Evolutionary conservation across 2,888 invertebrate genomes (phyloP), one percentile per base, ranked within the genome.

Genomic region (Loripinus fragilis): DNA sequence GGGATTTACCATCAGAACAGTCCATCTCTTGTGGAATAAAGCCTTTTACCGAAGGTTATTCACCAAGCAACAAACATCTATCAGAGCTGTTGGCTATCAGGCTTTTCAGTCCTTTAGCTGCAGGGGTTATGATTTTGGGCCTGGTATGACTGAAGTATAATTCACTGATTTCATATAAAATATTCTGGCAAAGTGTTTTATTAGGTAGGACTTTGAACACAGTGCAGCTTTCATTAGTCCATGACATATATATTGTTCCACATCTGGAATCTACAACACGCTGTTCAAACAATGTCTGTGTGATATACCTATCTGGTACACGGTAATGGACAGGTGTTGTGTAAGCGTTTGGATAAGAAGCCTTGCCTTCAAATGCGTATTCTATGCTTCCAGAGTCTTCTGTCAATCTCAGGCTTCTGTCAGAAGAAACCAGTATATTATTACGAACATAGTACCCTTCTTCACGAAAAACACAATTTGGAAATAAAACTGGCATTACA

Each of bases 321-420:
- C 17, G 23, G 41, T 71, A 55, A 23, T 71, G 70, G n/a, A 71
- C 20, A 12, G 33, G 41, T 35, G 35, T 50, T 7, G 10, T 50
- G 50, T n/a, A 50, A n/a, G 50, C 15, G 5, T 67, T 74, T 3
- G 35, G 25, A 48, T 25, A 15, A 3, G 74, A 67, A 1, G 74
- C 68, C 28, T 74, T 74, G 23, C 67, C 74, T 68, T 74, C 74
- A 68, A 74, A 74, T 8, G 74, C 74, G 41, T 33, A 74, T 2
- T 15, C 15, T 23, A 17, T 28, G 1, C 10, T 0, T n/a, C 12
- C 20, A 7, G 15, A 25, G 12, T 66, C 50, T n/a, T 23, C 12
- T 17, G 20, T 17, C n/a, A n/a, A n/a, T 28, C 55, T 50, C 23
- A 74, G 25, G 41, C 67, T 74, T 50, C 74, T 67, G 30, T 74